A percentile compares a stretch with the other conserved stretches of the same genome.
phyloP scores from a whole-genome alignment of 2,888 invertebrate genomes.

The Phania funesta region DNA sequence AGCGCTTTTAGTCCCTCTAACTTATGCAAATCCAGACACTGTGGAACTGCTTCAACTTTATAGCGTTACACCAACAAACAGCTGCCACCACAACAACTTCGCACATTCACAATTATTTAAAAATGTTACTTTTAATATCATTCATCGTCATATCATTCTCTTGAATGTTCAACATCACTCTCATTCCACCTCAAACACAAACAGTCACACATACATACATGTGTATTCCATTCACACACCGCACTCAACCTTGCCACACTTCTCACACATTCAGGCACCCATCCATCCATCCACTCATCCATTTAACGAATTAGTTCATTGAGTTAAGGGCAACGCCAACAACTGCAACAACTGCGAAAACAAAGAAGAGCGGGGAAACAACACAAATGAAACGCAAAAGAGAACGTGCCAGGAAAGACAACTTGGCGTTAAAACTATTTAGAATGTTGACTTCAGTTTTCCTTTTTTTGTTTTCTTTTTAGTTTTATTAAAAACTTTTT shows the following conservation, averaged over 20 bases:
- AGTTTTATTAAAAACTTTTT: conserved; percentile 66
- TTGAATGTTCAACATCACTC: conserved; percentile 16
- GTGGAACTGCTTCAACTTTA: neutral
- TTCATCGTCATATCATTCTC: conserved; percentile 39
- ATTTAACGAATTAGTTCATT: conserved; percentile 30
- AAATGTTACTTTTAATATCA: conserved; percentile 32
- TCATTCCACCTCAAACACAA: neutral
- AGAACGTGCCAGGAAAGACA: conserved; percentile 52
- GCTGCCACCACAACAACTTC: neutral
- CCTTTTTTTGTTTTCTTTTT: too few relatives aligned
- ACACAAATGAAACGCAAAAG: neutral
- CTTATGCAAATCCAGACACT: too few relatives aligned
- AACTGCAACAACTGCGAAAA: conserved; percentile 6
- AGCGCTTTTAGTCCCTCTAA: too few relatives aligned
- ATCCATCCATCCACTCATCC: conserved; percentile 8
- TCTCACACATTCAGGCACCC: neutral
- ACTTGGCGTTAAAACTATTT: conserved; percentile 64
- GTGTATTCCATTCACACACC: neutral
- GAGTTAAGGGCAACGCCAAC: neutral
- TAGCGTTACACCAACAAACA: neutral
- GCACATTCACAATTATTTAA: conserved; percentile 18
- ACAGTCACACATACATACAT: neutral
- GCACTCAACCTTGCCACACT: neutral
- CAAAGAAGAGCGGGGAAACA: neutral
- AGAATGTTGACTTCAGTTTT: conserved; percentile 67